Evolutionary conservation across 2,797 vertebrate genomes (phyloP), one percentile per base, ranked within the genome.

Genomic region (Catharus ustulatus): DNA sequence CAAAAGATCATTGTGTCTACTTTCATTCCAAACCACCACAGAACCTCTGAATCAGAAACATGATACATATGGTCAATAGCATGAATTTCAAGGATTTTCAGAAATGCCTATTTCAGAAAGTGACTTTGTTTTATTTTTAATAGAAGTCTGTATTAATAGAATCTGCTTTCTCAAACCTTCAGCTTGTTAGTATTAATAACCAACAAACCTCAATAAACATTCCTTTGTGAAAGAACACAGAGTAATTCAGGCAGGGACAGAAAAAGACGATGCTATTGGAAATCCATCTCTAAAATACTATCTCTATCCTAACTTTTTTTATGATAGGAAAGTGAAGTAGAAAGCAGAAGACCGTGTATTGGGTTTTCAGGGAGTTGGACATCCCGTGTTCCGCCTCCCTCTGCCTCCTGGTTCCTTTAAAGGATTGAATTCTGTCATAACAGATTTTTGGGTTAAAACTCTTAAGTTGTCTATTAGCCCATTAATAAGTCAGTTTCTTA

Each of bases 361-460:
- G 6, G 3, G 22, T 49, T 67, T 42, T 36, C 24, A 2, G 2
- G 8, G 19, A 15, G 1, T 10, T 40, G 15, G 5, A 27, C 8
- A 26, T 30, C 15, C 6, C 0, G 0, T 52, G 6, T 30, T 24
- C 3, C 4, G 1, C 5, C 14, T 17, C 4, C 26, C 7, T 46
- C 12, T n/a, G 3, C 8, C 9, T 7, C 18, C 5, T n/a, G 6
- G 4, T 13, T 63, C 2, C 36, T 10, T 45, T 42, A 43, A 68
- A 9, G 8, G 24, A 76, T 51, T 45, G 20, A 54, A 11, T 84
- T 84, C 7, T 61, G 26, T 21, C 9, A n/a, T 10, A 57, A 22
- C 3, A 46, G 3, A 63, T 43, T 62, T 52, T 21, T 4, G 3
- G 2, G 1, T 40, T 66, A 73, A 79, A 90, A 57, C 19, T 23